Evolutionary conservation across 2,888 invertebrate species (phyloP).

Genomic region (Cynaeus angustus): DNA sequence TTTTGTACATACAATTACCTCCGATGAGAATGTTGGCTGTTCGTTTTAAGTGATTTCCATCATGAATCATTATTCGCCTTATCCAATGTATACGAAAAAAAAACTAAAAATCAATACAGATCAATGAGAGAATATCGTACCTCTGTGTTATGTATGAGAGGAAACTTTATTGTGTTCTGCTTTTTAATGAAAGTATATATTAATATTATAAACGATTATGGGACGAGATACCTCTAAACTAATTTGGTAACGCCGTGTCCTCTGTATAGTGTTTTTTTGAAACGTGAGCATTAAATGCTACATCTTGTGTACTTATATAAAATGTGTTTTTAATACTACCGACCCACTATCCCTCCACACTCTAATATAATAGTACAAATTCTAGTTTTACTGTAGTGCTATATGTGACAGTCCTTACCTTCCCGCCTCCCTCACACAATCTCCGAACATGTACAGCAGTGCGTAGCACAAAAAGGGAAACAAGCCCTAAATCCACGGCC

Average conservation of each 20-base stretch:
- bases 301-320: constrained; percentile 73
- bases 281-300: constrained; percentile 74
- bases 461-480: constrained; percentile 46
- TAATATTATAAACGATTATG: constrained; percentile 69
- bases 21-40: constrained; percentile 72
- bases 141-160: constrained; percentile 72
- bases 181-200: constrained; percentile 72
- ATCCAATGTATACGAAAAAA: constrained; percentile 81
- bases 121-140: constrained; percentile 70
- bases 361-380: constrained; percentile 44
- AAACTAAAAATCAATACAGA: constrained; percentile 67
- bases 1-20: constrained; percentile 69
- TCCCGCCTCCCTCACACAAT: constrained; percentile 21
- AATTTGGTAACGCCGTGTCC: constrained; percentile 73
- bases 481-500: constrained; percentile 35
- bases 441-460: constrained; percentile 41
- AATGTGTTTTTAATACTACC: constrained; percentile 65
- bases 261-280: constrained; percentile 73
- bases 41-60: constrained; percentile 73
- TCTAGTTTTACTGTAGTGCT: constrained; percentile 41
- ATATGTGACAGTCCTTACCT: constrained; percentile 29
- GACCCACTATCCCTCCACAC: constrained; percentile 39
- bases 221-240: constrained; percentile 72
- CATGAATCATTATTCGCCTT: constrained; percentile 76
- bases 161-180: constrained; percentile 73